Conservation (phyloP, 2,113 vertebrate species). For the Phoenicopterus ruber region DNA sequence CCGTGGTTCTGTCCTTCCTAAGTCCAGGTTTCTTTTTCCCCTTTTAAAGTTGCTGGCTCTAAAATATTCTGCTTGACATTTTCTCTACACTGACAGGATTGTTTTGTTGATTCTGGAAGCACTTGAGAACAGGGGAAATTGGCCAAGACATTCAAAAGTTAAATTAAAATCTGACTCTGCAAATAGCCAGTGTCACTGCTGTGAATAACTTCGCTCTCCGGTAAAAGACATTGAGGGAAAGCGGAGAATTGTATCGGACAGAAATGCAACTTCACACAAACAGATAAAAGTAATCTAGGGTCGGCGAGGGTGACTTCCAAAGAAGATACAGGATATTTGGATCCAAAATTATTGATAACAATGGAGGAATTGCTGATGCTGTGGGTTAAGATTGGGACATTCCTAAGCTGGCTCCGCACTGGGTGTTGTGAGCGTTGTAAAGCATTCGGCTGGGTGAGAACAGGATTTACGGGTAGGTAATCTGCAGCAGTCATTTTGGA, state of each 20-base stretch:
- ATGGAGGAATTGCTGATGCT: not conserved
- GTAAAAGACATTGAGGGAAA: not conserved
- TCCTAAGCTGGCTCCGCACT: not conserved
- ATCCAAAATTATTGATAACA: not conserved
- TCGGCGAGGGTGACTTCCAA: not conserved
- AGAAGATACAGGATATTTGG: not conserved
- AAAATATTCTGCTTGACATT: slow-evolving; percentile 24
- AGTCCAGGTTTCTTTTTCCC: not conserved
- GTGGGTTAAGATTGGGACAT: not conserved
- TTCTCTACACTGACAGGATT: not conserved
- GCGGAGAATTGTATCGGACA: not conserved
- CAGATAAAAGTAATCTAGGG: not conserved
- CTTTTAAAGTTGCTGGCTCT: slow-evolving; percentile 4
- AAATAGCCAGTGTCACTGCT: slow-evolving; percentile 16
- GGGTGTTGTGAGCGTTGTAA: not conserved
- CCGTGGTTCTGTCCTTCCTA: not conserved
- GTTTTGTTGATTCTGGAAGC: slow-evolving; percentile 31
- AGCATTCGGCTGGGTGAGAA: not conserved
- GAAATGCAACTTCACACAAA: not conserved
- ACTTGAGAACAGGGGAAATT: slow-evolving; percentile 6
- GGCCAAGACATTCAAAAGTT: slow-evolving; percentile 33
- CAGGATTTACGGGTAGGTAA: slow-evolving; percentile 11
- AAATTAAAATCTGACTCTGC: slow-evolving; percentile 43
- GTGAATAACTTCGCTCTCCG: not conserved
- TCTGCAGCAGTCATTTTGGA: not conserved